Evolutionary conservation across 2,888 invertebrate genomes (phyloP).

Genomic region (Cloeon dipterum): DNA sequence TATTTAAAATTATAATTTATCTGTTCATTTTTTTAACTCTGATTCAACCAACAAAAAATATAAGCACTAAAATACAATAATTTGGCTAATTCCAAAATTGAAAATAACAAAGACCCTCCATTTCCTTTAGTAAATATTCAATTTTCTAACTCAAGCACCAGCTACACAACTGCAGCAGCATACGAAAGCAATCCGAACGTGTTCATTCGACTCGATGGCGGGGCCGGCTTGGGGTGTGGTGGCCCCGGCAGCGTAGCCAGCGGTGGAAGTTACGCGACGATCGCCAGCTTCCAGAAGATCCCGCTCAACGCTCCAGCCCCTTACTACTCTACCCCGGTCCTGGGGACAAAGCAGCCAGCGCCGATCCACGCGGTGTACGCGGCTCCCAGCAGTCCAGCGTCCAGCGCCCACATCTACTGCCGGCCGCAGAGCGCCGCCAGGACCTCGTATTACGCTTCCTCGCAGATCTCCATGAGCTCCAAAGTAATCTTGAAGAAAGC

Average conservation of each 20-base stretch:
- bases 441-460: constrained; percentile 59
- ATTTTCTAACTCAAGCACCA: constrained; percentile 41
- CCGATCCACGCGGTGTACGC: background rate
- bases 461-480: constrained; percentile 34
- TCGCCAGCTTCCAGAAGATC: constrained; percentile 57
- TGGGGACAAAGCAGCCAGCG: background rate
- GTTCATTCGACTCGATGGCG: constrained; percentile 38
- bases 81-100: too few relatives aligned
- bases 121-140: too few relatives aligned
- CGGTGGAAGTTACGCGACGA: constrained; percentile 62
- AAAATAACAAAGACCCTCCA: too few relatives aligned
- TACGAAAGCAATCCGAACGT: constrained; percentile 57
- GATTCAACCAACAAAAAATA: too few relatives aligned
- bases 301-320: constrained; percentile 29
- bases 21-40: too few relatives aligned
- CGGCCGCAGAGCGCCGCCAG: constrained; percentile 19
- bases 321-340: constrained; percentile 34
- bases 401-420: constrained; percentile 22
- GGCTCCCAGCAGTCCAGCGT: constrained; percentile 10
- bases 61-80: too few relatives aligned
- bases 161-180: constrained; percentile 52
- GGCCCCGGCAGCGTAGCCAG: constrained; percentile 43
- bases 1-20: too few relatives aligned
- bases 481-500: constrained; percentile 39
- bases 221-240: constrained; percentile 15